Percentiles rank a stretch among this genome's conserved stretches.
phyloP scores from a whole-genome alignment of 64 coral and sea anemone species.

The Dendrophyllia cribrosa region DNA sequence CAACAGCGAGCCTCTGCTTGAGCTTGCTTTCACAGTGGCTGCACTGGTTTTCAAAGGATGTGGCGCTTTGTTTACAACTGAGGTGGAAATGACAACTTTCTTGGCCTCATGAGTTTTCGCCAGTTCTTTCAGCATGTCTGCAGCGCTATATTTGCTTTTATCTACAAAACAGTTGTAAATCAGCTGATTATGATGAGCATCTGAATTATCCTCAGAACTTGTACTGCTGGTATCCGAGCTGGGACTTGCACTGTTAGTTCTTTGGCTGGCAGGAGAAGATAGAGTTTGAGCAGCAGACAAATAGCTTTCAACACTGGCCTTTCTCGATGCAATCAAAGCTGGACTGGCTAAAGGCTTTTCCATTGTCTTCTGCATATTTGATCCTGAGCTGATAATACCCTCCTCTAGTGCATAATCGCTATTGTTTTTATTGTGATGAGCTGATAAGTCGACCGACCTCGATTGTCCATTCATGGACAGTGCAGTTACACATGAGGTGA shows the following conservation, averaged over 20 bases:
- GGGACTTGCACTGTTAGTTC: conserved; percentile 34
- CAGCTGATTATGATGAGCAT: conserved; percentile 24
- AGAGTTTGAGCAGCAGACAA: not conserved
- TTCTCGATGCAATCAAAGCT: not conserved
- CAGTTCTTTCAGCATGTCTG: conserved; percentile 68
- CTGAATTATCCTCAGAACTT: conserved; percentile 26
- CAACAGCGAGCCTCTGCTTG: no score
- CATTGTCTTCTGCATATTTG: not conserved
- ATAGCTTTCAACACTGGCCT: not conserved
- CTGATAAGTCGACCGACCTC: not conserved
- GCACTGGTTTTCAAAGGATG: not conserved
- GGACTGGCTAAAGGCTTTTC: not conserved
- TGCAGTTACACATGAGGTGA: not conserved
- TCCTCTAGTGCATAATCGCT: not conserved
- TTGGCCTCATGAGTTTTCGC: conserved; percentile 33
- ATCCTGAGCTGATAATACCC: not conserved
- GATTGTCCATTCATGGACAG: not conserved
- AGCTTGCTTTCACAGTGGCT: not conserved
- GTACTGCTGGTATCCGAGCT: conserved; percentile 30
- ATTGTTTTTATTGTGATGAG: not conserved
- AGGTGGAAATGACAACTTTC: not conserved
- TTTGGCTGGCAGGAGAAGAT: conserved; percentile 21
- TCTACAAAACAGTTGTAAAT: conserved; percentile 41
- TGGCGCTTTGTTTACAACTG: not conserved
- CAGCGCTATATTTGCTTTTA: conserved; percentile 70